Percentiles rank a stretch among this genome's conserved stretches.
Evolutionary conservation across 1,140 invertebrate genomes (phyloP).

Genomic region (Globodera rostochiensis): DNA sequence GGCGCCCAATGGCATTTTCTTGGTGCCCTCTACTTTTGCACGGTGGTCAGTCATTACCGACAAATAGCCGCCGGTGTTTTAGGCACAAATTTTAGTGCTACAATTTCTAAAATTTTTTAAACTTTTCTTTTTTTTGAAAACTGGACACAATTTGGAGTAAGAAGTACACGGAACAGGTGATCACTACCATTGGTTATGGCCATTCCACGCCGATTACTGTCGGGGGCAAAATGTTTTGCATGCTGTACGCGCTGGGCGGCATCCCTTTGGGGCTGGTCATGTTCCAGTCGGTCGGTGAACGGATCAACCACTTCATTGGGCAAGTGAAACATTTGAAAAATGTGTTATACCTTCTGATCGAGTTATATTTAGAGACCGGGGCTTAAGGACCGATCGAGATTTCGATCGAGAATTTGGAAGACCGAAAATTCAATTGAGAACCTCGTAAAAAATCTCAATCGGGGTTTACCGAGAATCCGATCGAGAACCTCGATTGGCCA

Average conservation of each 20-base stretch:
- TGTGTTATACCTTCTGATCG: too few species aligned
- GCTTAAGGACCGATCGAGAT: too few species aligned
- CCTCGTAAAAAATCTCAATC: too few species aligned
- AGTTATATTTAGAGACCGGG: too few species aligned
- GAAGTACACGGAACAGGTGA: not conserved
- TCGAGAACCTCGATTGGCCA: too few species aligned
- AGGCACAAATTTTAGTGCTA: constrained; percentile 64
- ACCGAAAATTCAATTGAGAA: too few species aligned
- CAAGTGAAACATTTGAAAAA: not conserved
- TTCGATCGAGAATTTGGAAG: too few species aligned
- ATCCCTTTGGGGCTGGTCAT: constrained; percentile 87
- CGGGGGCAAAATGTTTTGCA: constrained; percentile 67
- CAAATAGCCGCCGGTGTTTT: constrained; percentile 80
- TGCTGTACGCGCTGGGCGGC: constrained; percentile 67
- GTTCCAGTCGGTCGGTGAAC: constrained; percentile 96
- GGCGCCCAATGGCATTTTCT: constrained; percentile 91
- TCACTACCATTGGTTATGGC: constrained; percentile 60
- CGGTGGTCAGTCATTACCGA: constrained; percentile 75
- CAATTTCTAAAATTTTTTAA: too few species aligned
- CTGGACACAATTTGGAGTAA: not conserved
- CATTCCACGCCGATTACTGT: constrained; percentile 66
- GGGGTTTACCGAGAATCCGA: too few species aligned
- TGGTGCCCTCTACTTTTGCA: constrained; percentile 97
- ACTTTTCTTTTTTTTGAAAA: constrained; percentile 1
- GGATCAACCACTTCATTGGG: constrained; percentile 91